Conservation (phyloP, 2,797 vertebrate genomes). For the Triplophysa bombifrons region DNA sequence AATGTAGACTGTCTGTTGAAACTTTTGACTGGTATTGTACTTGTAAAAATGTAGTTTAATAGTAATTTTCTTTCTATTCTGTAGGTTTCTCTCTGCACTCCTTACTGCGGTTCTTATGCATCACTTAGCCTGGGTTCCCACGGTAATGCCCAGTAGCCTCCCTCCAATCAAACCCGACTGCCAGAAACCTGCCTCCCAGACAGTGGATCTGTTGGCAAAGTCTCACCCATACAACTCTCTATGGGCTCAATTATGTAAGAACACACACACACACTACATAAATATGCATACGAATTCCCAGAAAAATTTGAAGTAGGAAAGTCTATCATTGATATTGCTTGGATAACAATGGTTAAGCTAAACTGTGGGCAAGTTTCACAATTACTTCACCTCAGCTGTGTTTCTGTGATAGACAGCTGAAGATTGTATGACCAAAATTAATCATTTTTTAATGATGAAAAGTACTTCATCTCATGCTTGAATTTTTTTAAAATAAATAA, state of each 20-base stretch:
- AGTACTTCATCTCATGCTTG: too few relatives aligned
- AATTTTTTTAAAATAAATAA: too few relatives aligned
- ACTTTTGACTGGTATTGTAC: not conserved
- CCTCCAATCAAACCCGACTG: conserved; percentile 80
- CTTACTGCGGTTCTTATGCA: conserved; percentile 85
- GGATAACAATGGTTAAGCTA: not conserved
- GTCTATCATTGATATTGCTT: not conserved
- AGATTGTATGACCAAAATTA: too few relatives aligned
- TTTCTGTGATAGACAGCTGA: too few relatives aligned
- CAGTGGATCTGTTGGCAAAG: conserved; percentile 82
- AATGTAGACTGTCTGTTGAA: not conserved
- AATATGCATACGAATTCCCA: not conserved
- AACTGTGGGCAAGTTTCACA: too few relatives aligned
- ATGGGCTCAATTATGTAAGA: conserved; percentile 87
- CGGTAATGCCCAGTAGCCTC: conserved; percentile 86
- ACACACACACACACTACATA: not conserved
- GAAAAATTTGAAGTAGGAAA: not conserved
- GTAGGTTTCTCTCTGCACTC: conserved; percentile 84
- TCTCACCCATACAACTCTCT: conserved; percentile 87
- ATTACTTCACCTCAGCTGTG: too few relatives aligned
- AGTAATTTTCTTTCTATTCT: not conserved
- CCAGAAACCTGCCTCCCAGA: conserved; percentile 82
- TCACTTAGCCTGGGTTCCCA: conserved; percentile 88
- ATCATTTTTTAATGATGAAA: too few relatives aligned
- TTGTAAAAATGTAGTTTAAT: not conserved